phyloP scores from a whole-genome alignment of 64 coral and sea anemone genomes.

The Astreopora myriophthalma region DNA sequence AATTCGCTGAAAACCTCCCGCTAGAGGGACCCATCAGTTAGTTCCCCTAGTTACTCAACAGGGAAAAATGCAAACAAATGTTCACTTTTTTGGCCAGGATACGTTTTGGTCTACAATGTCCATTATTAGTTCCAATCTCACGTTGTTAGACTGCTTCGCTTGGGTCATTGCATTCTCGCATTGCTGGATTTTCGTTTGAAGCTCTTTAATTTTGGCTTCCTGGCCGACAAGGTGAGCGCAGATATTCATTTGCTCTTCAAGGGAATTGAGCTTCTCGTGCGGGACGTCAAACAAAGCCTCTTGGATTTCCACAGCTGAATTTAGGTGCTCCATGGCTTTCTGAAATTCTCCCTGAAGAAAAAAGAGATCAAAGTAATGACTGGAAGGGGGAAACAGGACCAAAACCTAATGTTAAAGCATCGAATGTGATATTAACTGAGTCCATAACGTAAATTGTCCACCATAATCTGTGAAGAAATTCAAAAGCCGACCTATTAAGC shows the following conservation, averaged over 20 bases:
- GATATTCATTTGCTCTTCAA: background rate
- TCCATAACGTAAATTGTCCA: too few relatives aligned
- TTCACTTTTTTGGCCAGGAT: background rate
- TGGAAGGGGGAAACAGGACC: background rate
- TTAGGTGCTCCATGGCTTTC: background rate
- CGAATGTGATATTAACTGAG: too few relatives aligned
- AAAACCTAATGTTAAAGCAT: too few relatives aligned
- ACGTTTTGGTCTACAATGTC: background rate
- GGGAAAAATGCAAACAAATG: background rate
- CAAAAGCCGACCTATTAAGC: too few relatives aligned
- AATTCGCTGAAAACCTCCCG: too few relatives aligned
- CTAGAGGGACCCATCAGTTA: too few relatives aligned
- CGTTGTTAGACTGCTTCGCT: background rate
- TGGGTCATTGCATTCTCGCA: background rate
- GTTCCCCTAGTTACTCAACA: too few relatives aligned
- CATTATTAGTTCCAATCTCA: constrained; percentile 8
- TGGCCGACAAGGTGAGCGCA: background rate
- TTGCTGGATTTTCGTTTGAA: background rate
- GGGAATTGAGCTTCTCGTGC: constrained; percentile 46
- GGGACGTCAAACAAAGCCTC: constrained; percentile 52
- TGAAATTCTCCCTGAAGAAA: background rate
- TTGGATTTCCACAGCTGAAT: constrained; percentile 15
- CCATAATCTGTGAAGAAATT: too few relatives aligned
- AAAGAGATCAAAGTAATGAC: background rate
- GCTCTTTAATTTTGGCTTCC: background rate